phyloP scores from a whole-genome alignment of 2,888 invertebrate genomes.

The Amiota mariae region DNA sequence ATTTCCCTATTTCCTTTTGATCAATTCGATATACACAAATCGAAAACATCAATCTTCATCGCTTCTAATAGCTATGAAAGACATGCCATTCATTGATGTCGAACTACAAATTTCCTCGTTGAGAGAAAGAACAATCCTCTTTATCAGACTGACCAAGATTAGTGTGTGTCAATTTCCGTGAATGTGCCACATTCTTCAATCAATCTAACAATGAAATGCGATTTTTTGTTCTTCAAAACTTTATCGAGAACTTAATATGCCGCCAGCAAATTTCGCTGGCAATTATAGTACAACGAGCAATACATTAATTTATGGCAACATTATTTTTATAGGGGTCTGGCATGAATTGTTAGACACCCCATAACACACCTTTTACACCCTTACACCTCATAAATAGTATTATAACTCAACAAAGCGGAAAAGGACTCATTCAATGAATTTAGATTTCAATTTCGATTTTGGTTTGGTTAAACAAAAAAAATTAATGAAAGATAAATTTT shows the following conservation, averaged over 20 bases:
- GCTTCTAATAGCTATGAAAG: constrained; percentile 16
- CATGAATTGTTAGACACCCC: too few relatives aligned
- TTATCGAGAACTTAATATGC: constrained; percentile 35
- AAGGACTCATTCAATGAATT: too few relatives aligned
- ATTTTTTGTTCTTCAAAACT: constrained; percentile 21
- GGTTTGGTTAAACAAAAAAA: too few relatives aligned
- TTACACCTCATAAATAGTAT: too few relatives aligned
- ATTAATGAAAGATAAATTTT: too few relatives aligned
- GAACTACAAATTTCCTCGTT: neutral
- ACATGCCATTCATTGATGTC: neutral
- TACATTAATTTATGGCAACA: constrained; percentile 40
- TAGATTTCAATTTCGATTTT: too few relatives aligned
- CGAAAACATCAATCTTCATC: constrained; percentile 54
- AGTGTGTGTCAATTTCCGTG: constrained; percentile 37
- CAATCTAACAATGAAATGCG: neutral
- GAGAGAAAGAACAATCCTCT: neutral
- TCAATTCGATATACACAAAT: constrained; percentile 30
- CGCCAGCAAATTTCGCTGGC: constrained; percentile 41
- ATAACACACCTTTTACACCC: too few relatives aligned
- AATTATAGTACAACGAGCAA: too few relatives aligned
- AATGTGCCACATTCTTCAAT: constrained; percentile 47
- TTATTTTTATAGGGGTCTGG: too few relatives aligned
- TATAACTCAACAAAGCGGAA: too few relatives aligned
- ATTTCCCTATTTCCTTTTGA: constrained; percentile 40
- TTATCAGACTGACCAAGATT: constrained; percentile 10